Conservation (phyloP, 2,888 invertebrate species). For the Geotrupes spiniger region DNA sequence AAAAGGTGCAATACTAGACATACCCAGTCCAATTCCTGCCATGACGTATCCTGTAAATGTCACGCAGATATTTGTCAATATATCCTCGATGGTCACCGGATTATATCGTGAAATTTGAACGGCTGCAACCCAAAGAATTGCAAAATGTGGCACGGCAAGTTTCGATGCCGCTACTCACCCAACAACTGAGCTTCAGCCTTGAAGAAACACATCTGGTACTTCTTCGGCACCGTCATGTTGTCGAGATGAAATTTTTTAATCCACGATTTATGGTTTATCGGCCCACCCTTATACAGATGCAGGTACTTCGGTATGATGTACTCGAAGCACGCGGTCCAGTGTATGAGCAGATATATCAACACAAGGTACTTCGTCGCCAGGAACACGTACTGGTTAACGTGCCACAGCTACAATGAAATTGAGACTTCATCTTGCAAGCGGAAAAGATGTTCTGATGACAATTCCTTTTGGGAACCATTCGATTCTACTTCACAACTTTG, state of each 20-base stretch:
- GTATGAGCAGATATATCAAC: conserved; percentile 9
- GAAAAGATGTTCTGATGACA: too few species aligned
- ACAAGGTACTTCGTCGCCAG: conserved; percentile 5
- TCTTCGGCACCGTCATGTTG: background rate
- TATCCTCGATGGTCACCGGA: conserved; percentile 4
- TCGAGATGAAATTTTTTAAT: background rate
- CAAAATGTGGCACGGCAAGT: background rate
- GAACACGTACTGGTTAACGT: conserved; percentile 1
- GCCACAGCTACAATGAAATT: conserved; percentile 4
- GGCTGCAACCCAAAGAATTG: conserved; percentile 9
- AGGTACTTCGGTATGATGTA: conserved; percentile 14
- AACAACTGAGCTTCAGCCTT: conserved; percentile 9
- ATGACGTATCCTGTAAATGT: conserved; percentile 13
- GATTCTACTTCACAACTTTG: too few species aligned
- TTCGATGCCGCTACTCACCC: background rate
- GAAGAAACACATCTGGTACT: conserved; percentile 9
- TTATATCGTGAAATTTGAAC: conserved; percentile 8
- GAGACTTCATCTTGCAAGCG: too few species aligned
- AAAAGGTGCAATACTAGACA: too few species aligned
- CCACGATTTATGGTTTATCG: conserved; percentile 10
- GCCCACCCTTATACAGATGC: background rate
- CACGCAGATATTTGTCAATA: conserved; percentile 7
- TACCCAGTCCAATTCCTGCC: conserved; percentile 12
- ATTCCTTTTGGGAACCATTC: too few species aligned
- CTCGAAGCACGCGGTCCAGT: conserved; percentile 13